phyloP scores from a whole-genome alignment of 2,888 invertebrate genomes.

The Electrophaes corylata region DNA sequence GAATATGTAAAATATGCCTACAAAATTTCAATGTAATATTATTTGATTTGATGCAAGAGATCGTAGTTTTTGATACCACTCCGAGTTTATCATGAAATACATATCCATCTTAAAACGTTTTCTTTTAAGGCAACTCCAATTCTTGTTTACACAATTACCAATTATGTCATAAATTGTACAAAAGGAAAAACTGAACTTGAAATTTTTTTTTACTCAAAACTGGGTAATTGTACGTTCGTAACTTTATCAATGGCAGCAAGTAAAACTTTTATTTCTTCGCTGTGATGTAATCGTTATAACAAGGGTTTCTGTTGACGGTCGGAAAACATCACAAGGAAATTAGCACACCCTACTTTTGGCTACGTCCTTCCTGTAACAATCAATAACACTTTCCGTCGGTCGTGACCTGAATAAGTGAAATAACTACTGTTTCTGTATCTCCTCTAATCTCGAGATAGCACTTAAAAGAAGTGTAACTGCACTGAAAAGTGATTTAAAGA shows the following conservation, averaged over 20 bases:
- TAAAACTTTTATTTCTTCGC: constrained; percentile 22
- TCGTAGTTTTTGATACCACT: not conserved
- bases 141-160: not conserved
- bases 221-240: not conserved
- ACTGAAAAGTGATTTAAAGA: too few relatives aligned
- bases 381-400: constrained; percentile 11
- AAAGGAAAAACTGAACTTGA: constrained; percentile 1
- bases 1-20: not conserved
- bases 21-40: too few relatives aligned
- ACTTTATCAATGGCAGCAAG: not conserved
- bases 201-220: not conserved
- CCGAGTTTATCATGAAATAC: too few relatives aligned
- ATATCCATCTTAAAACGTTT: not conserved
- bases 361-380: constrained; percentile 2
- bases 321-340: constrained; percentile 12
- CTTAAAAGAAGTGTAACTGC: too few relatives aligned
- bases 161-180: not conserved
- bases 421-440: not conserved
- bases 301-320: constrained; percentile 8
- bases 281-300: constrained; percentile 21
- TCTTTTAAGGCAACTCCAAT: not conserved
- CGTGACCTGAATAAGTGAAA: constrained; percentile 12
- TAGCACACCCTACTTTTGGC: constrained; percentile 8
- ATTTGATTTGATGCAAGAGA: too few relatives aligned
- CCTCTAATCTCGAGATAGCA: not conserved